A percentile compares a stretch with the other conserved stretches of the same genome.
Evolutionary conservation across 1,140 invertebrate genomes (phyloP).

Genomic region (Babylonia areolata): DNA sequence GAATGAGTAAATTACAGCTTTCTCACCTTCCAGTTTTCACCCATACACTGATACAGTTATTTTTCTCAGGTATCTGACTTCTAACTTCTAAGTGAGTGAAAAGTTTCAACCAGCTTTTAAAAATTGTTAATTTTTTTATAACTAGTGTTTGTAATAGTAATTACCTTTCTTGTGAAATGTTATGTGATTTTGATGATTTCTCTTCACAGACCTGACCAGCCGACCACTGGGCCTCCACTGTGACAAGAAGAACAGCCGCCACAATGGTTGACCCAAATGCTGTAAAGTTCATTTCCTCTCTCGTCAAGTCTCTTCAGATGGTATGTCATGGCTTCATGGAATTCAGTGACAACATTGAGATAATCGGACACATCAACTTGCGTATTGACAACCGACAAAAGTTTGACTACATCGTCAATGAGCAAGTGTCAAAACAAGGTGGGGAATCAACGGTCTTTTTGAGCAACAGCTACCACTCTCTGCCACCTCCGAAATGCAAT

Average conservation of each 20-base stretch:
- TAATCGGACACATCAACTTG: slow-evolving; percentile 54
- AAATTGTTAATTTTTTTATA: too few species aligned
- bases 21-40: too few species aligned
- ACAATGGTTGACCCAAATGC: slow-evolving; percentile 45
- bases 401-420: slow-evolving; percentile 54
- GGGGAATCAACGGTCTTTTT: slow-evolving; percentile 48
- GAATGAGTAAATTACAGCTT: too few species aligned
- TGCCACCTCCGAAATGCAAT: slow-evolving; percentile 26
- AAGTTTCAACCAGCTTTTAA: too few species aligned
- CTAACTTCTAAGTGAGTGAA: too few species aligned
- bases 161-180: too few species aligned
- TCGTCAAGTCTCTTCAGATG: slow-evolving; percentile 51
- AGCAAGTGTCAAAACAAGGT: slow-evolving; percentile 52
- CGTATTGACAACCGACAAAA: slow-evolving; percentile 48
- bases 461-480: slow-evolving; percentile 54
- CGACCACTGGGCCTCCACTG: background rate
- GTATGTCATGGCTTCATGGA: slow-evolving; percentile 54
- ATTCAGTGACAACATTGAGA: slow-evolving; percentile 50
- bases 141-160: too few species aligned
- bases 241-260: slow-evolving; percentile 6
- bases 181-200: too few species aligned
- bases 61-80: too few species aligned
- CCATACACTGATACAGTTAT: too few species aligned
- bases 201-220: background rate
- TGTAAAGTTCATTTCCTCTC: slow-evolving; percentile 45